Conservation (phyloP, 2,797 vertebrate species). For the Huso huso region DNA sequence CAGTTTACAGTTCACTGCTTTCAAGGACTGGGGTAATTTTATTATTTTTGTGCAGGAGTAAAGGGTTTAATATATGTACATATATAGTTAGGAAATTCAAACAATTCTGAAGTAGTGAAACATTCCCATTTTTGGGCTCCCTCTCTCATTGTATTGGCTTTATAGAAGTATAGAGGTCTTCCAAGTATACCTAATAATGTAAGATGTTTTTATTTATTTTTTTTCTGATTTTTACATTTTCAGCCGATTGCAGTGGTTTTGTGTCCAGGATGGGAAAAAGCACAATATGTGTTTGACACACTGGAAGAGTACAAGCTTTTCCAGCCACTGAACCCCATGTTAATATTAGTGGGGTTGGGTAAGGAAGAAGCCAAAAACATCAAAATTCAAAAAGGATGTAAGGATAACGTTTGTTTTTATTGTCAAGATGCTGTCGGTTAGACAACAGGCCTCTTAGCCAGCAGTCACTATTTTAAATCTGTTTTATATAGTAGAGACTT, state of each 20-base stretch:
- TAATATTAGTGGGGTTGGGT: conserved; percentile 61
- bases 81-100: too few species aligned
- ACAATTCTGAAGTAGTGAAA: too few species aligned
- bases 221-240: conserved; percentile 17
- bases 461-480: too few species aligned
- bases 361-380: conserved; percentile 63
- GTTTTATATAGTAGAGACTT: too few species aligned
- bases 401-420: conserved; percentile 32
- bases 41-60: too few species aligned
- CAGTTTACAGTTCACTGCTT: conserved; percentile 41
- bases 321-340: conserved; percentile 49
- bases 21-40: conserved; percentile 61
- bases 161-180: too few species aligned
- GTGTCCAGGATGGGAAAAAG: conserved; percentile 81
- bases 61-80: too few species aligned
- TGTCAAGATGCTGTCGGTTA: neutral
- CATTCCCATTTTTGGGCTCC: too few species aligned
- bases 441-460: too few species aligned
- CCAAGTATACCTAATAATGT: too few species aligned
- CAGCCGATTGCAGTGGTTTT: conserved; percentile 82
- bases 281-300: conserved; percentile 60
- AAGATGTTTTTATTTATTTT: neutral
- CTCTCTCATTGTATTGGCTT: too few species aligned
- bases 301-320: conserved; percentile 49
- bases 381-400: conserved; percentile 71